phyloP scores from a whole-genome alignment of 2,888 invertebrate species.

The Drosophila merina region DNA sequence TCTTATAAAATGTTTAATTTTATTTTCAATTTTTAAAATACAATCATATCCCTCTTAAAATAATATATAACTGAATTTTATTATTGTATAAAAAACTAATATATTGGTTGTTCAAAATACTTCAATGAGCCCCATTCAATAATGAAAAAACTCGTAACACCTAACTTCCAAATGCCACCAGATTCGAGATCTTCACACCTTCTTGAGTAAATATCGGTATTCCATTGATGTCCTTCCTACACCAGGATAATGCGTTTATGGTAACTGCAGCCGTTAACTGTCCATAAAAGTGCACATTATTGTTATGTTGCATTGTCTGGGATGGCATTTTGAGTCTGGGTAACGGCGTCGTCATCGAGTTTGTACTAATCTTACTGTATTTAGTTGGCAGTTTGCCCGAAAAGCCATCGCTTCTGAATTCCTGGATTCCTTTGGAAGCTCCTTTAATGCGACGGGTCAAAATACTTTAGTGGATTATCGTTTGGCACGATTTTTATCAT shows the following conservation, averaged over 20 bases:
- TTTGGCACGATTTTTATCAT: constrained; percentile 79
- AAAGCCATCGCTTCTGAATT: constrained; percentile 44
- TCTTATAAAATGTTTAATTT: too few species aligned
- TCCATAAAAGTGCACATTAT: constrained; percentile 80
- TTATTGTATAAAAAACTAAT: too few species aligned
- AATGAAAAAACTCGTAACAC: too few species aligned
- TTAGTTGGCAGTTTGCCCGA: constrained; percentile 37
- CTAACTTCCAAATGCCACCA: constrained; percentile 20
- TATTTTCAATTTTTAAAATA: too few species aligned
- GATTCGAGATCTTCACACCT: constrained; percentile 31
- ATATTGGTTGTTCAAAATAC: too few species aligned
- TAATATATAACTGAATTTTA: too few species aligned
- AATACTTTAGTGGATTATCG: constrained; percentile 73
- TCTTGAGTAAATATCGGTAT: constrained; percentile 52
- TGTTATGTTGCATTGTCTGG: constrained; percentile 77
- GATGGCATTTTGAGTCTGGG: constrained; percentile 62
- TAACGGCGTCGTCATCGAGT: constrained; percentile 54
- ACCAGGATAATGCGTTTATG: constrained; percentile 75
- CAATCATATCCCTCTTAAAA: too few species aligned
- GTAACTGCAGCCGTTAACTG: constrained; percentile 75
- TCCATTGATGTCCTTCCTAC: constrained; percentile 55
- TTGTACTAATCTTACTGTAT: constrained; percentile 26
- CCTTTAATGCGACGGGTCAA: constrained; percentile 23
- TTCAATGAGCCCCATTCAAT: too few species aligned
- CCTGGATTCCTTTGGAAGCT: constrained; percentile 7